Base-by-base conservation (phyloP, 2,888 invertebrate genomes). In the Limnephilus rhombicus region DNA sequence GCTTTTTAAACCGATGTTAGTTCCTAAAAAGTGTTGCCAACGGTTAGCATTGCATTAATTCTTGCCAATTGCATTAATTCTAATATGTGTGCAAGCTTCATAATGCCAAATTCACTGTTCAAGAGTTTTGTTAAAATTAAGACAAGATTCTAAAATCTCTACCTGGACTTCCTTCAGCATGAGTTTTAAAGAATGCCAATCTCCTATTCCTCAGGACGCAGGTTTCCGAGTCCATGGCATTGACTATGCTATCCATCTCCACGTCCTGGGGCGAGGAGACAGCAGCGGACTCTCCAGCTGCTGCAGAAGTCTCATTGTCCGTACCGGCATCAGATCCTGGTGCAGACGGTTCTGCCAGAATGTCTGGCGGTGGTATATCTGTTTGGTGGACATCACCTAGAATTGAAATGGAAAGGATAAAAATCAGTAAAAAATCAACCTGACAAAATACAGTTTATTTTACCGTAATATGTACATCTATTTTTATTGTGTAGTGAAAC, bases 201-300 rank as follows among this genome's bases (percentile, higher is more conserved):
- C 96, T 90, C 94, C 95, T 89, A 94, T 95, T 94, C 95, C 96
- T 94, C 80, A 95, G 92, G 29, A 94, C 94, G 15, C 90, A 92
- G 13, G 91, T 80, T 92, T 97, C 96, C 3, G 96, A 96, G 94
- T 97, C 97, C 97, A 97, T 97, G 1, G 96, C 96, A 94, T 96
- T 96, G 86, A 97, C 96, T 92, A 97, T 97, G 94, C 95, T 96
- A 94, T 96, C 96, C 95, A 96, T 96, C 94, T 96, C 96, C 3
- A 95, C 94, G 45, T 96, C 96, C 94, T 96, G 96, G 2, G 94
- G 96, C 92, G 95, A 95, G 94, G 95, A 95, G 2, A 95, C 95
- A 53, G 41, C 90, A n/a, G 82, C 91, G 45, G 94, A 91, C 13
- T 95, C 95, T 92, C 95, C 95, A 34, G 95, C n/a, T 11, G 53